These are phyloP conservation scores for Drosophila sucinea DNA, from an alignment of 1,140 invertebrate species.

Conservation along the genomic window DNA sequence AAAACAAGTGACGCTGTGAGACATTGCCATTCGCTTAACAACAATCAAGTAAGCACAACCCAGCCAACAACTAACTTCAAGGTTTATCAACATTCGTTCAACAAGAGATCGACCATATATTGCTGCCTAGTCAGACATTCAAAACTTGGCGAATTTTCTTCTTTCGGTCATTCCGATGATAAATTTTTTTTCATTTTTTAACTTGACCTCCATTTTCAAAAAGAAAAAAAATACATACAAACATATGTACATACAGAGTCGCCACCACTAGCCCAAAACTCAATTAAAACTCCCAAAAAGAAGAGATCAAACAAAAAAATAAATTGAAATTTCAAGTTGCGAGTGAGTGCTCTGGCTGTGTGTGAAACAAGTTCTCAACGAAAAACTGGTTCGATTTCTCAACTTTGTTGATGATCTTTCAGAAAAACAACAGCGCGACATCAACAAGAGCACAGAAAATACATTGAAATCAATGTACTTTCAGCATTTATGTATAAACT, in stretches of 20 bases:
- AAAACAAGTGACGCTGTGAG: constrained; percentile 67
- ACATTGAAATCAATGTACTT: constrained; percentile 52
- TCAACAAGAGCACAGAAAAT: constrained; percentile 18
- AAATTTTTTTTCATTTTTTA: constrained; percentile 35
- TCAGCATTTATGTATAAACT: neutral
- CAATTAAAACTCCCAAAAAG: constrained; percentile 62
- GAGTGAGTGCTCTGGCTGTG: constrained; percentile 12
- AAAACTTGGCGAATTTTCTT: constrained; percentile 59
- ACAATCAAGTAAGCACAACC: constrained; percentile 12
- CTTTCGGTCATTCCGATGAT: constrained; percentile 49
- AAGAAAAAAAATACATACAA: too few relatives aligned
- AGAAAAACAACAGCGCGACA: constrained; percentile 19
- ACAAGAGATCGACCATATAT: constrained; percentile 25
- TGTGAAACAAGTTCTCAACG: constrained; percentile 65
- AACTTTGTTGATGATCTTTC: constrained; percentile 40
- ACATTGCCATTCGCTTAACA: constrained; percentile 52
- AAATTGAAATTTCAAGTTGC: constrained; percentile 19
- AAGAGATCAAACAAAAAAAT: constrained; percentile 12
- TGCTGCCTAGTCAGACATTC: neutral
- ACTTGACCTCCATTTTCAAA: constrained; percentile 63
- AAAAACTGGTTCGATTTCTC: constrained; percentile 70
- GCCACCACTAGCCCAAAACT: constrained; percentile 41
- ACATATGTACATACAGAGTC: too few relatives aligned
- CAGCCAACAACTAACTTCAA: constrained; percentile 47
- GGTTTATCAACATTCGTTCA: constrained; percentile 51